Evolutionary conservation across 2,113 vertebrate species (phyloP).

Genomic region (Actinemys pallida): DNA sequence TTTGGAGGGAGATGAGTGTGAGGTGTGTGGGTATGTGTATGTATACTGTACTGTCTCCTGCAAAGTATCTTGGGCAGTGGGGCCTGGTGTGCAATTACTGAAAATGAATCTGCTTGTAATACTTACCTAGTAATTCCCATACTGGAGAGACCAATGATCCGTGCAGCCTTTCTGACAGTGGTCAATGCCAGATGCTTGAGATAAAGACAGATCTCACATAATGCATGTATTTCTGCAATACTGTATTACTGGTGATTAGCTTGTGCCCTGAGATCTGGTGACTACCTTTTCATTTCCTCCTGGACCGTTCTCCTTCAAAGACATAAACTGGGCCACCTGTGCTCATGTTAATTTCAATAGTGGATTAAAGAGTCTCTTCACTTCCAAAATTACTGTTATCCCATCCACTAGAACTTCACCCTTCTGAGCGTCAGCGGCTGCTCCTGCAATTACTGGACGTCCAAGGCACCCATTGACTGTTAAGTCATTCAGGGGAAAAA

Average conservation of each 20-base stretch:
- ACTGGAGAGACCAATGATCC: neutral
- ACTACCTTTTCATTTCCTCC: neutral
- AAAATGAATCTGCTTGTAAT: neutral
- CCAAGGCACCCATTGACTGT: neutral
- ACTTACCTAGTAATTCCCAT: neutral
- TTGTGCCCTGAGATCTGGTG: neutral
- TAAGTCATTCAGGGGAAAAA: neutral
- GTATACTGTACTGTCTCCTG: neutral
- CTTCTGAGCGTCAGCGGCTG: neutral
- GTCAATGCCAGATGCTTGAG: neutral
- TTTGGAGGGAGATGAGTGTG: neutral
- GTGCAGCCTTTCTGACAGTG: neutral
- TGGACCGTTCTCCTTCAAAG: neutral
- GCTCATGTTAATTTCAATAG: accelerated
- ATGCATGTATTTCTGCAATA: slow-evolving; percentile 10
- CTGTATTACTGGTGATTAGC: slow-evolving; percentile 24
- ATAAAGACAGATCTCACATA: slow-evolving; percentile 15
- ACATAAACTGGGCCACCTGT: neutral
- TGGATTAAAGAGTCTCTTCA: neutral
- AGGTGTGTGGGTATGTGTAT: neutral
- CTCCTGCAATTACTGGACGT: neutral
- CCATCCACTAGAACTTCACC: accelerated
- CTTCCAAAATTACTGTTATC: neutral
- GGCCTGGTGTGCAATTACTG: neutral
- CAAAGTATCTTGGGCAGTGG: neutral